Conservation (phyloP, 1,140 invertebrate species). For the Trialeurodes vaporariorum region DNA sequence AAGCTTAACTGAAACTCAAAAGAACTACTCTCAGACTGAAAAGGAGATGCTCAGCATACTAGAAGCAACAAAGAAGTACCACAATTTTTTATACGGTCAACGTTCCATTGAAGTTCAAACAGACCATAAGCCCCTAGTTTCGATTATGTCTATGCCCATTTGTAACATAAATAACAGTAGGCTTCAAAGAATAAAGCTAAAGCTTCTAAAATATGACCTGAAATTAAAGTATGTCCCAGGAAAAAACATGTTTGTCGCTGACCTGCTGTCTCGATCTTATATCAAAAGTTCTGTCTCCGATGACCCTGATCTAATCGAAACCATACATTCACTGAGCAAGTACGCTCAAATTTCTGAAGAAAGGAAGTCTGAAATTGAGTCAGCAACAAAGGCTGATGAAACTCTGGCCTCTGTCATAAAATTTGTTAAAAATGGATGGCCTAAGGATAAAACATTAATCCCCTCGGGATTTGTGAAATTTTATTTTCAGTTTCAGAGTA, state of each 20-base stretch:
- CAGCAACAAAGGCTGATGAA: conserved; percentile 34
- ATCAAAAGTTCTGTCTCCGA: conserved; percentile 16
- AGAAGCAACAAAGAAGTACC: conserved; percentile 23
- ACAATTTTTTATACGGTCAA: conserved; percentile 25
- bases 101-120: conserved; percentile 29
- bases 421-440: conserved; percentile 1
- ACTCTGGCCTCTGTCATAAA: conserved; percentile 43
- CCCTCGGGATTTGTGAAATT: no score
- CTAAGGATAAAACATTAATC: conserved; percentile 4
- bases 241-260: conserved; percentile 26
- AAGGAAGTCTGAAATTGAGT: conserved; percentile 28
- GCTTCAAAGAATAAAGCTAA: conserved; percentile 34
- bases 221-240: conserved; percentile 29
- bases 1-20: conserved; percentile 25
- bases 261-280: conserved; percentile 29
- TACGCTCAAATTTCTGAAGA: no score
- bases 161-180: conserved; percentile 30
- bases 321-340: no score
- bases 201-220: conserved; percentile 27
- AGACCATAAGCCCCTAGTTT: conserved; percentile 29
- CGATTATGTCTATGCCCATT: conserved; percentile 21
- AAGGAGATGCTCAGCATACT: conserved; percentile 31
- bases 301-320: no score
- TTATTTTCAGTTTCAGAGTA: no score
- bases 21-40: conserved; percentile 32